These are phyloP conservation scores for Microctenopoma steveboyesi DNA, from an alignment of 2,797 vertebrate genomes.

Conservation along the genomic window DNA sequence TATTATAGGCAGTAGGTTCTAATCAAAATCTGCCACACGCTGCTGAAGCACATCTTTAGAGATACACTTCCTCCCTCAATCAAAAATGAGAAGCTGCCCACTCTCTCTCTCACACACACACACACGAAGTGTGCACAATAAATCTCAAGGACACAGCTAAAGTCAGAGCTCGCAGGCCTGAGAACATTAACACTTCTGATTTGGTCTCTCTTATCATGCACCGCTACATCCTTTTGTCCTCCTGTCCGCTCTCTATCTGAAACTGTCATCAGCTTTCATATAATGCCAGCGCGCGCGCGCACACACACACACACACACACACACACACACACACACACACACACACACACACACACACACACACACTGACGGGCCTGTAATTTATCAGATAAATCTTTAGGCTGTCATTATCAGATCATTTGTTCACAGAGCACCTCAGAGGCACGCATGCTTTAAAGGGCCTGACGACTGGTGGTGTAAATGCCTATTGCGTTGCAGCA, in stretches of 20 bases:
- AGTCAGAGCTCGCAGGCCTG: conserved; percentile 63
- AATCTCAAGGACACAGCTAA: conserved; percentile 77
- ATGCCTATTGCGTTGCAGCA: conserved; percentile 41
- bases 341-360: conserved; percentile 26
- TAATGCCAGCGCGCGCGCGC: conserved; percentile 3
- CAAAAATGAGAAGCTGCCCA: conserved; percentile 9
- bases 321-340: conserved; percentile 56
- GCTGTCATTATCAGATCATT: conserved; percentile 68
- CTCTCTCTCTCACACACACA: conserved; percentile 3
- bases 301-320: conserved; percentile 26
- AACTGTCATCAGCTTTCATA: conserved; percentile 59
- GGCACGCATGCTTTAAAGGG: conserved; percentile 29
- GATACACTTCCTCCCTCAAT: conserved; percentile 19
- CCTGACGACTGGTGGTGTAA: conserved; percentile 30
- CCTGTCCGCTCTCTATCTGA: conserved; percentile 49
- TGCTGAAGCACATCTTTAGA: conserved; percentile 24
- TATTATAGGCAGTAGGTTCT: conserved; percentile 41
- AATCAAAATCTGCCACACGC: conserved; percentile 40
- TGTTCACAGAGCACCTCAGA: conserved; percentile 60
- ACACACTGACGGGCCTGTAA: conserved; percentile 56
- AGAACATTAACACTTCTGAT: conserved; percentile 74
- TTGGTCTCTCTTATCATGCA: conserved; percentile 65
- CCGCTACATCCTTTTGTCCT: conserved; percentile 56
- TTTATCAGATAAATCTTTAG: conserved; percentile 63
- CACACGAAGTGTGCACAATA: conserved; percentile 39